phyloP scores from a whole-genome alignment of 2,797 vertebrate genomes.

The Fundulus diaphanus region DNA sequence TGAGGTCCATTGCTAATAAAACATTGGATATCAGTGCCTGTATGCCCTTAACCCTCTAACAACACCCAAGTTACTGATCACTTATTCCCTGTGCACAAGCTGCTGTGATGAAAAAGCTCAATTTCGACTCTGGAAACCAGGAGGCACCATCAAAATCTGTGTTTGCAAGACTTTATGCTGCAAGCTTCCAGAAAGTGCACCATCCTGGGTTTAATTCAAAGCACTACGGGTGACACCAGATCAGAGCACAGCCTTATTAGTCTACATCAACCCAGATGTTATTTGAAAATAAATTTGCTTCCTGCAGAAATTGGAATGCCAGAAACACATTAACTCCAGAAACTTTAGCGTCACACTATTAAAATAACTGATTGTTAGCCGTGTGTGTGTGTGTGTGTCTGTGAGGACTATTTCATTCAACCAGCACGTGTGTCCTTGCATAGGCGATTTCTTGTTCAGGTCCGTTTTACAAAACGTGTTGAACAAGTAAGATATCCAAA shows the following conservation, averaged over 20 bases:
- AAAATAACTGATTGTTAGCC: neutral
- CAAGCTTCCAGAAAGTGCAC: slow-evolving; percentile 7
- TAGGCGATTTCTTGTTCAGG: neutral
- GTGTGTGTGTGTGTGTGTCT: neutral
- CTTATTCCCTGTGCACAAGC: slow-evolving; percentile 6
- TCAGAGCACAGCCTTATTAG: slow-evolving; percentile 7
- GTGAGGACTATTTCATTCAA: neutral
- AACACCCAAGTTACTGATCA: slow-evolving; percentile 19
- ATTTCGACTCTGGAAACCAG: slow-evolving; percentile 10
- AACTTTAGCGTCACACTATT: neutral
- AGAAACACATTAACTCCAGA: neutral
- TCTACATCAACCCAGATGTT: neutral
- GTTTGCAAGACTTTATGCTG: slow-evolving; percentile 4
- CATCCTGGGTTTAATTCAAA: slow-evolving; percentile 18
- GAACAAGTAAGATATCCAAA: slow-evolving; percentile 5
- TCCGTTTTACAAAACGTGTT: neutral
- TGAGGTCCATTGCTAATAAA: neutral
- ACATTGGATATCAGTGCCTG: neutral
- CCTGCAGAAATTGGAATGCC: neutral
- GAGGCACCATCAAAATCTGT: slow-evolving; percentile 8
- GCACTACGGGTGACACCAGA: slow-evolving; percentile 4
- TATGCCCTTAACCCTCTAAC: neutral
- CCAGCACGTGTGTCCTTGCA: neutral
- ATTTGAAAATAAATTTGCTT: neutral
- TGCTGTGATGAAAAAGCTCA: slow-evolving; percentile 23